Evolutionary conservation across 1,140 invertebrate genomes (phyloP).

Genomic region (Drosophila suzukii): DNA sequence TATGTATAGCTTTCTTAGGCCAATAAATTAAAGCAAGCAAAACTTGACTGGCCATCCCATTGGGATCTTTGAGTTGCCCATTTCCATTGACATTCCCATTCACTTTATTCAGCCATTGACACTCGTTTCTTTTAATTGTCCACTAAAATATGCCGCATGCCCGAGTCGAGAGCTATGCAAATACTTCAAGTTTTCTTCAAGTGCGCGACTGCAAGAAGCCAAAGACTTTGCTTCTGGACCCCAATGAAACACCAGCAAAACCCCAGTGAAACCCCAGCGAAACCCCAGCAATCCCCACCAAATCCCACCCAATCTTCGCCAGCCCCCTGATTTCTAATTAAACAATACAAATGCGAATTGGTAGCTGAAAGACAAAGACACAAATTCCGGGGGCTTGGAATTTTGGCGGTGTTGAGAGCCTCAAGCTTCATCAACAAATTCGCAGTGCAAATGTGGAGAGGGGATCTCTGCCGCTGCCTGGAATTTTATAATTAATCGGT

Average conservation of each 20-base stretch:
- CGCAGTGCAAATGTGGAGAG: conserved; percentile 55
- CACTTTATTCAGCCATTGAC: conserved; percentile 8
- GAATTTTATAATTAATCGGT: conserved; percentile 80
- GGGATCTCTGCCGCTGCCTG: conserved; percentile 13
- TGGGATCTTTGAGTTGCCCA: conserved; percentile 13
- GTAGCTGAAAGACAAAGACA: conserved; percentile 32
- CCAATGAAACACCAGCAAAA: too few species aligned
- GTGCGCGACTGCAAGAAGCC: conserved; percentile 44
- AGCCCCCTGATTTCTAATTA: conserved; percentile 52
- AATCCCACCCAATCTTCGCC: conserved; percentile 1
- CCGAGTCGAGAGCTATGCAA: conserved; percentile 70
- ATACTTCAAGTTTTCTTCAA: conserved; percentile 63
- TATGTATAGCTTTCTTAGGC: neutral
- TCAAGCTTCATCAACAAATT: conserved; percentile 57
- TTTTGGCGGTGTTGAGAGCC: conserved; percentile 15
- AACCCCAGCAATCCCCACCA: neutral
- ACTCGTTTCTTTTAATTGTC: conserved; percentile 66
- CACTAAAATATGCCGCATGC: conserved; percentile 62
- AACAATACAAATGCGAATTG: conserved; percentile 61
- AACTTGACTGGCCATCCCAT: neutral
- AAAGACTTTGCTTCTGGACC: neutral
- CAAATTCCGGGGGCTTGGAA: conserved; percentile 50
- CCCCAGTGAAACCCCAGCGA: too few species aligned
- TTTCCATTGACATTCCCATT: conserved; percentile 5
- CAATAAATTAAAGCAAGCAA: neutral